Conservation (phyloP, 2,113 vertebrate genomes). For the Neogale vison region DNA sequence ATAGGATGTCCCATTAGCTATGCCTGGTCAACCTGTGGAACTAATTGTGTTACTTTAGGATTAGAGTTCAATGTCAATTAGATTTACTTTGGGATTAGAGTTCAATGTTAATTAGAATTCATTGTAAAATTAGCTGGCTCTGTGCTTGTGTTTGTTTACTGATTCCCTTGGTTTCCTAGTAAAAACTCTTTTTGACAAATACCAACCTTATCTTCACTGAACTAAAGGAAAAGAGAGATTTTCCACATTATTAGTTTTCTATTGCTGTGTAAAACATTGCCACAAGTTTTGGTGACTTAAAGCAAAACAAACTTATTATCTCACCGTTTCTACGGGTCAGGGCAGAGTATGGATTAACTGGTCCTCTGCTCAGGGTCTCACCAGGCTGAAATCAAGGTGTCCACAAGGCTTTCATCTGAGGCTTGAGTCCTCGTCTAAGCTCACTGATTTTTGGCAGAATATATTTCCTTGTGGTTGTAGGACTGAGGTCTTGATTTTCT, state of each 20-base stretch:
- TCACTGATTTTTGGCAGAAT: not conserved
- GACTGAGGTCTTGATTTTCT: not conserved
- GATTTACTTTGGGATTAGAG: not conserved
- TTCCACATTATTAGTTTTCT: constrained; percentile 25
- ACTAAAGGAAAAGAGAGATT: not conserved
- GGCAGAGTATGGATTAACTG: not conserved
- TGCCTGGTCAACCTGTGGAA: not conserved
- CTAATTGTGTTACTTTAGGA: not conserved
- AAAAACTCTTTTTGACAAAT: constrained; percentile 16
- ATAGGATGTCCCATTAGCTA: not conserved
- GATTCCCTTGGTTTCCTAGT: not conserved
- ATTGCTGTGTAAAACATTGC: not conserved
- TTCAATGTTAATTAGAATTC: not conserved
- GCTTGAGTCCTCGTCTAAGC: not conserved
- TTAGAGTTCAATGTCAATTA: not conserved
- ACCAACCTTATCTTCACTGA: not conserved
- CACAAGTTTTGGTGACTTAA: constrained; percentile 32
- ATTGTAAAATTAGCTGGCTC: not conserved
- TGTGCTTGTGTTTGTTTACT: not conserved
- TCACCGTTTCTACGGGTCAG: not conserved
- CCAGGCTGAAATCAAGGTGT: not conserved
- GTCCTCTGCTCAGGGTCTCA: not conserved
- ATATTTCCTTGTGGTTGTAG: not conserved
- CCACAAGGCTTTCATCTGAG: not conserved
- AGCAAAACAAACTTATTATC: not conserved